Evolutionary conservation across 2,113 vertebrate species (phyloP), one percentile per base, ranked within the genome.

Genomic region (Thamnaconus septentrionalis): DNA sequence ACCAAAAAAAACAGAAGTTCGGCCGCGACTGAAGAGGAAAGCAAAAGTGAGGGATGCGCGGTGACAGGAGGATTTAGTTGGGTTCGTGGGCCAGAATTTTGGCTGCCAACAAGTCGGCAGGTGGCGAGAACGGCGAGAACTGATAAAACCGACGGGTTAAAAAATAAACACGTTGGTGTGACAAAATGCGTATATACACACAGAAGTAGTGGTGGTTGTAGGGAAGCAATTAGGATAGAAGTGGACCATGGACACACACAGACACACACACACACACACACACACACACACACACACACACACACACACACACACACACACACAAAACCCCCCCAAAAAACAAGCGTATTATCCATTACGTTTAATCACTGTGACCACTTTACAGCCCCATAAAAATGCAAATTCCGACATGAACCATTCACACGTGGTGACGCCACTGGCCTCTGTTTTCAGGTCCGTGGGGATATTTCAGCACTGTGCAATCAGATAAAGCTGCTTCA

Each of bases 381-480:
- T 79, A 82, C 61, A 69, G 53, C 69, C 69, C 66, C 57, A 87
- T 80, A 82, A 88, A 83, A 80, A 86, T 81, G 75, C 53, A 44
- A 77, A 86, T 87, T 76, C 44, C 0, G 6, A n/a, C 46, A 68
- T 61, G 71, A 75, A 70, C 62, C 43, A 42, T 61, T 76, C 62
- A 57, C 50, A 73, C 5, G 18, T 66, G 44, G 56, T 59, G 52
- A 57, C 69, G 64, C 47, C 59, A 68, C 58, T 54, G 46, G 61
- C 46, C 64, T 58, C 48, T 55, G 18, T 57, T 72, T 71, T 7
- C 63, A 53, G 52, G 18, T 31, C 54, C 10, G 5, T 46, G 11
- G 11, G 57, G 53, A 57, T 1, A 59, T 60, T 74, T 58, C 64
- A 59, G 41, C 57, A 61, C 59, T 52, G 51, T 8, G 31, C 64